Conservation (phyloP, 2,113 vertebrate species). For the Pteronura brasiliensis region DNA sequence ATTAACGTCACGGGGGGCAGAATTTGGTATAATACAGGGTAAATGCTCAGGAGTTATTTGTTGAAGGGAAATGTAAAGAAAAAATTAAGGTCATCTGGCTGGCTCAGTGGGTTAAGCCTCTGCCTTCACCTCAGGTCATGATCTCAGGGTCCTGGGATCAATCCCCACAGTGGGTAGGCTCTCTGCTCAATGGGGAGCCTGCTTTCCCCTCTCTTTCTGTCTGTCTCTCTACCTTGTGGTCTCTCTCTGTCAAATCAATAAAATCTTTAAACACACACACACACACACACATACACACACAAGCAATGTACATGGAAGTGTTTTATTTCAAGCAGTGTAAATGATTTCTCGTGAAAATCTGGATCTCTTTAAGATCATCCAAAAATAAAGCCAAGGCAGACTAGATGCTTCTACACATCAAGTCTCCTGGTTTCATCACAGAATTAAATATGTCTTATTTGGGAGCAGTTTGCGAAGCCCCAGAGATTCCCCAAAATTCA, state of each 20-base stretch:
- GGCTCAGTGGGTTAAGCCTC: too few species aligned
- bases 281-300: neutral
- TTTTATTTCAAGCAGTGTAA: neutral
- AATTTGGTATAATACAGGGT: neutral
- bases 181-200: too few species aligned
- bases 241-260: too few species aligned
- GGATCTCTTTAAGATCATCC: constrained; percentile 1
- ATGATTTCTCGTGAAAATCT: neutral
- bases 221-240: too few species aligned
- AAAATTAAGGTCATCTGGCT: neutral
- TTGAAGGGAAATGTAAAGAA: neutral
- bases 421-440: neutral
- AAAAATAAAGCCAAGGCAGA: constrained; percentile 43
- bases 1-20: neutral
- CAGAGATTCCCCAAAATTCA: neutral
- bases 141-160: too few species aligned
- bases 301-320: neutral
- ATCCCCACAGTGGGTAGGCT: too few species aligned
- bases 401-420: neutral
- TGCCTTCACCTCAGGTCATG: too few species aligned
- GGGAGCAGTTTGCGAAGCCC: neutral
- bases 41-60: neutral
- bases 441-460: constrained; percentile 11
- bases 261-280: too few species aligned
- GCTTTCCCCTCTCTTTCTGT: too few species aligned